Evolutionary conservation across 2,113 vertebrate genomes (phyloP).

Genomic region (Platichthys flesus): DNA sequence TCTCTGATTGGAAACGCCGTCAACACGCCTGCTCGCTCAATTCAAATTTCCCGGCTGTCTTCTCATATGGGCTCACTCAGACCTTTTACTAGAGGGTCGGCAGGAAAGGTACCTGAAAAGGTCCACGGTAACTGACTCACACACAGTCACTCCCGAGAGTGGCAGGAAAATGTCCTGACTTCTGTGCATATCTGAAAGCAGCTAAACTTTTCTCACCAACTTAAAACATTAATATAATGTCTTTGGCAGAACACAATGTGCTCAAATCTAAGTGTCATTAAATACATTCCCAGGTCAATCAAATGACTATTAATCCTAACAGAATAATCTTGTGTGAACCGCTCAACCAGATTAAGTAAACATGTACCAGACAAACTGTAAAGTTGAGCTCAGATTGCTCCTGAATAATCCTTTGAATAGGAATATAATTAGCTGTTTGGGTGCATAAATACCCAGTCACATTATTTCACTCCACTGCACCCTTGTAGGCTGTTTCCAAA

Average conservation of each 20-base stretch:
- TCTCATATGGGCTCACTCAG: too few relatives aligned
- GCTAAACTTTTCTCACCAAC: neutral
- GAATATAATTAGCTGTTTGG: conserved; percentile 45
- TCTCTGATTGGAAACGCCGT: too few relatives aligned
- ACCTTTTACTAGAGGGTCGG: too few relatives aligned
- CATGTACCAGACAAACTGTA: conserved; percentile 16
- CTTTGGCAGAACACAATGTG: neutral
- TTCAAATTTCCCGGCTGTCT: too few relatives aligned
- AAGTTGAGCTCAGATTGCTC: conserved; percentile 17
- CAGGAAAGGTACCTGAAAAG: neutral
- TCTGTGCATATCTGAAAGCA: too few relatives aligned
- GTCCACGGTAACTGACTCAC: neutral
- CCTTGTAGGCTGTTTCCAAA: conserved; percentile 16
- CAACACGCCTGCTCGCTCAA: too few relatives aligned
- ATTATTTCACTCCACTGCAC: conserved; percentile 38
- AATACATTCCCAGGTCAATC: neutral
- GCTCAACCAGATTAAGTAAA: conserved; percentile 31
- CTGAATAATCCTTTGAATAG: conserved; percentile 40
- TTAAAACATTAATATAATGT: neutral
- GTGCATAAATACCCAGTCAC: conserved; percentile 15
- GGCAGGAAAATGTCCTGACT: too few relatives aligned
- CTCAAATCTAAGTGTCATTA: neutral
- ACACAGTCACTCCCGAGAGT: too few relatives aligned
- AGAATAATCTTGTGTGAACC: conserved; percentile 24
- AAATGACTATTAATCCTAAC: conserved; percentile 13